Evolutionary conservation across 2,113 vertebrate genomes (phyloP).

Genomic region (Amia ocellicauda): DNA sequence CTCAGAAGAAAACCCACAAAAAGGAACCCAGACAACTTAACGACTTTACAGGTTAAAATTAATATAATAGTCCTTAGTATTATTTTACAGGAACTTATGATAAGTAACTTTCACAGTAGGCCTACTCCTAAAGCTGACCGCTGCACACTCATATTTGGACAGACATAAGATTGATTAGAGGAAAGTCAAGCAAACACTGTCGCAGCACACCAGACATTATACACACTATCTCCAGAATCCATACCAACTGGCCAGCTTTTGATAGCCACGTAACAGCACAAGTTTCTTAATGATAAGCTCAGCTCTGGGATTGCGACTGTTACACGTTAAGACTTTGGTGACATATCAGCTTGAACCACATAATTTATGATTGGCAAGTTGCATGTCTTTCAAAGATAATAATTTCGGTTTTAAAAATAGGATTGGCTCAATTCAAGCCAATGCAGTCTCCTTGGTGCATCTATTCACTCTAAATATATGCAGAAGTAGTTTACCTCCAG

Average conservation of each 20-base stretch:
- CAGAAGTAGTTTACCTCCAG: too few relatives aligned
- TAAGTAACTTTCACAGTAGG: too few relatives aligned
- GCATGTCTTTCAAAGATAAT: conserved; percentile 53
- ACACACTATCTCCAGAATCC: conserved; percentile 53
- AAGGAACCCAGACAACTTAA: too few relatives aligned
- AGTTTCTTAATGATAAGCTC: conserved; percentile 63
- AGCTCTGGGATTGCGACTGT: conserved; percentile 45
- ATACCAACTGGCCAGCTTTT: conserved; percentile 49
- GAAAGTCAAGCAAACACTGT: conserved; percentile 40
- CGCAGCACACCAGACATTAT: conserved; percentile 29
- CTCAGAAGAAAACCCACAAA: too few relatives aligned
- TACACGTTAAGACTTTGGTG: conserved; percentile 51
- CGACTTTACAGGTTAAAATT: too few relatives aligned
- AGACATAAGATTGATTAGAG: conserved; percentile 52
- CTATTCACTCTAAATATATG: too few relatives aligned
- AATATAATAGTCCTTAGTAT: too few relatives aligned
- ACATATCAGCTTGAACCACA: conserved; percentile 63
- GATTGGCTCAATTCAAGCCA: not conserved
- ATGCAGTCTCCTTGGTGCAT: too few relatives aligned
- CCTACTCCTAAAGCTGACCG: too few relatives aligned
- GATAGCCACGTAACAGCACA: conserved; percentile 56
- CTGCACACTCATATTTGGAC: too few relatives aligned
- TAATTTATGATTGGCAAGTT: conserved; percentile 65
- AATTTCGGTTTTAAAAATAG: conserved; percentile 49
- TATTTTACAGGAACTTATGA: too few relatives aligned